phyloP scores from a whole-genome alignment of 2,113 vertebrate species.

The Sander lucioperca region DNA sequence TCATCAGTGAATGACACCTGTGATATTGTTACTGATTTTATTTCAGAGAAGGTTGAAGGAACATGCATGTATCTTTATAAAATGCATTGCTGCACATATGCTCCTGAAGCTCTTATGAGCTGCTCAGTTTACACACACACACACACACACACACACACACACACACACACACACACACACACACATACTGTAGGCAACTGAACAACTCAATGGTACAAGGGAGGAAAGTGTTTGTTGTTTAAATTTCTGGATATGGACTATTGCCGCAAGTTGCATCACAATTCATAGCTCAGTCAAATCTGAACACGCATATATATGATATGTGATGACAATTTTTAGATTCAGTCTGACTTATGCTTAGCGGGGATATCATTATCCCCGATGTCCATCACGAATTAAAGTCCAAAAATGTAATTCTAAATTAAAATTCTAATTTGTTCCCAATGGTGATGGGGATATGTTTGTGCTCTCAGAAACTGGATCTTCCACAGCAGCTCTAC shows the following conservation, averaged over 20 bases:
- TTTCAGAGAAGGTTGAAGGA: neutral
- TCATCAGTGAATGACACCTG: slow-evolving; percentile 75
- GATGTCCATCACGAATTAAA: neutral
- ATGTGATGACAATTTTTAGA: neutral
- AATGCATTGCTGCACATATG: neutral
- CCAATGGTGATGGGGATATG: no score
- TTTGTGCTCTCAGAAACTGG: no score
- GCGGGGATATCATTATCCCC: neutral
- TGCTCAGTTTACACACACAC: neutral
- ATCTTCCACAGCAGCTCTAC: no score
- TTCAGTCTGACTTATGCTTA: neutral
- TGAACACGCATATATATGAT: no score
- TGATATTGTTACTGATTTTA: slow-evolving; percentile 5
- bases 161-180: neutral
- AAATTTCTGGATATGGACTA: no score
- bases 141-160: neutral
- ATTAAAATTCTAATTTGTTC: no score
- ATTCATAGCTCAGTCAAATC: no score
- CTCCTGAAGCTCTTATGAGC: neutral
- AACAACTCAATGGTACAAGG: no score
- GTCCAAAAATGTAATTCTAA: neutral
- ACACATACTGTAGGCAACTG: neutral
- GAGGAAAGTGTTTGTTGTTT: neutral
- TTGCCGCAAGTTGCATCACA: no score
- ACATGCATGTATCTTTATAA: neutral